Evolutionary conservation across 2,797 vertebrate genomes (phyloP).

Genomic region (Pangasius macronema): DNA sequence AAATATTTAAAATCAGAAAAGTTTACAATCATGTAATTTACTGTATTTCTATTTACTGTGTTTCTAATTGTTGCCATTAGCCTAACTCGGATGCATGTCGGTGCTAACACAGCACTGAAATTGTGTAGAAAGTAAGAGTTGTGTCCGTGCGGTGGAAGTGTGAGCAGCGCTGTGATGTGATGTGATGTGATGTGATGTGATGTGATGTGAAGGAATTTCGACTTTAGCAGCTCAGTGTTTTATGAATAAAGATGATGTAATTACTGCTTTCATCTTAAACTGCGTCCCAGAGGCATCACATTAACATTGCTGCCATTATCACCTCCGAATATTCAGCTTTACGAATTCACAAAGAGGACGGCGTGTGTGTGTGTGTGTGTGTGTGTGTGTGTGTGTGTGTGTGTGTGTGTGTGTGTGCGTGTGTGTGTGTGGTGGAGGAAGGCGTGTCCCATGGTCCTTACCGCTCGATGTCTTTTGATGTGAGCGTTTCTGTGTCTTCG

Average conservation of each 20-base stretch:
- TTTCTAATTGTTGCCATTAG: background rate
- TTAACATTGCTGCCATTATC: background rate
- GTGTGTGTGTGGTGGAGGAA: background rate
- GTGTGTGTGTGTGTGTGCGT: background rate
- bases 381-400: slow-evolving; percentile 10
- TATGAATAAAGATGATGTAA: background rate
- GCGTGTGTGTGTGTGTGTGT: slow-evolving; percentile 12
- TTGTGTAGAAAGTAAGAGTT: background rate
- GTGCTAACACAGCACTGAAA: background rate
- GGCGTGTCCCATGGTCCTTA: background rate
- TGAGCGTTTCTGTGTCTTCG: background rate
- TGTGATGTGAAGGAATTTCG: background rate
- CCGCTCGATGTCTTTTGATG: background rate
- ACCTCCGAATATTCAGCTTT: background rate
- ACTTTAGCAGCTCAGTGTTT: background rate
- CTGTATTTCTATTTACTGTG: background rate
- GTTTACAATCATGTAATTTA: too few relatives aligned
- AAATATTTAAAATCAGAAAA: too few relatives aligned
- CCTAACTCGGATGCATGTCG: background rate
- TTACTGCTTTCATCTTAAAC: background rate
- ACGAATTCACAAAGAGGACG: background rate
- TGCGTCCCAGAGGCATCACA: background rate
- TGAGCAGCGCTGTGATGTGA: background rate
- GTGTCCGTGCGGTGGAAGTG: background rate
- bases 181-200: background rate